phyloP scores from a whole-genome alignment of 2,113 vertebrate species.

The Saccopteryx leptura region DNA sequence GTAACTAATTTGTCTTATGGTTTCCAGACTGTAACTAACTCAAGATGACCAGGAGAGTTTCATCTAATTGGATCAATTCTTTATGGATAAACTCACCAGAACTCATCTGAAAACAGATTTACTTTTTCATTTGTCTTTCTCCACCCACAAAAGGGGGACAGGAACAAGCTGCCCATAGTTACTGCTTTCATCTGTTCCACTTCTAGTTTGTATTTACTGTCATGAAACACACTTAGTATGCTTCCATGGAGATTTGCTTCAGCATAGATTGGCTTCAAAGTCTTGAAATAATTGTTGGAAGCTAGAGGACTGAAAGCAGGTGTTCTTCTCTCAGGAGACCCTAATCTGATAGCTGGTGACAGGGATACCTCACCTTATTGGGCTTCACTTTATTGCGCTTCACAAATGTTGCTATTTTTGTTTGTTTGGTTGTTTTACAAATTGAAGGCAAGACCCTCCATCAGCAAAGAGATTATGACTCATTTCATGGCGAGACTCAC shows the following conservation, averaged over 20 bases:
- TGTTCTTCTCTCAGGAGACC: background rate
- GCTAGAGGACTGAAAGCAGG: background rate
- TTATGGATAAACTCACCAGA: conserved; percentile 68
- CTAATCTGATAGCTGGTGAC: background rate
- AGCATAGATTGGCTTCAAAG: background rate
- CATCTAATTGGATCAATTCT: conserved; percentile 59
- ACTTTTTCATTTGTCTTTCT: conserved; percentile 70
- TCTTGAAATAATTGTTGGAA: conserved; percentile 59
- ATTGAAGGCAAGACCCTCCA: background rate
- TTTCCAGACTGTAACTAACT: conserved; percentile 72
- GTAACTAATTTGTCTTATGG: conserved; percentile 67
- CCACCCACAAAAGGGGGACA: background rate
- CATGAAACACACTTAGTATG: background rate
- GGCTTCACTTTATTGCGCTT: background rate
- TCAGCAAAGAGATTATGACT: background rate
- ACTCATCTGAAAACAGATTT: conserved; percentile 57
- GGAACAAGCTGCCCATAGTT: background rate
- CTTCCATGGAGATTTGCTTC: background rate
- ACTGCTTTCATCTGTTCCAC: background rate
- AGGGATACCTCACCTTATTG: background rate
- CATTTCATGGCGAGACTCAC: background rate
- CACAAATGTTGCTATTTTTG: background rate
- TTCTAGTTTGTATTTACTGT: conserved; percentile 33
- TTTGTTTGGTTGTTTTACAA: background rate
- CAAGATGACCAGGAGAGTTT: conserved; percentile 70